Conservation (phyloP, 2,888 invertebrate species). For the Plebejus melissa region DNA sequence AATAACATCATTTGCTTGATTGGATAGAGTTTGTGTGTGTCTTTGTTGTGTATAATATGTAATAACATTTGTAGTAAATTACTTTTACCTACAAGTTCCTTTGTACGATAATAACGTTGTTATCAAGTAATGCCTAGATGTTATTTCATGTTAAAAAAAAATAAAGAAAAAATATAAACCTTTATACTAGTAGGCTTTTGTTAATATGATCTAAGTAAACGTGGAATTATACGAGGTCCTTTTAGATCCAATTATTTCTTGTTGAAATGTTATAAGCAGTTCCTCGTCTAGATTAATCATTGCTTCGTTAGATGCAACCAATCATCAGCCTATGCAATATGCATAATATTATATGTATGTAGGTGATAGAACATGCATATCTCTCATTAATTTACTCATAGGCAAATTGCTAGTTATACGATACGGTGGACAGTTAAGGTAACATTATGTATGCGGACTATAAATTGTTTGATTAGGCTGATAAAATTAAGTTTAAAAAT, state of each 20-base stretch:
- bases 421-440: neutral
- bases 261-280: neutral
- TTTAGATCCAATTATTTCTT: neutral
- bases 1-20: conserved; percentile 10
- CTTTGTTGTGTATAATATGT: conserved; percentile 6
- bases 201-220: neutral
- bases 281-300: neutral
- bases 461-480: neutral
- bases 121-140: neutral
- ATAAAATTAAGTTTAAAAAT: neutral
- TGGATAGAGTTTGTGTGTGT: neutral
- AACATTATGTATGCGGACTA: neutral
- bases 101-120: neutral
- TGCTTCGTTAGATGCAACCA: neutral
- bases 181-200: no score
- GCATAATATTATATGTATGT: neutral
- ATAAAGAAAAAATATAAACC: neutral
- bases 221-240: neutral
- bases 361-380: neutral
- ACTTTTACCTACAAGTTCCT: neutral
- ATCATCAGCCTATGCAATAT: neutral
- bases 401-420: conserved; percentile 3
- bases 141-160: neutral
- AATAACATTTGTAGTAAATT: neutral
- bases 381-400: conserved; percentile 7